Conservation (phyloP, 2,888 invertebrate genomes). For the Polyploca ridens region DNA sequence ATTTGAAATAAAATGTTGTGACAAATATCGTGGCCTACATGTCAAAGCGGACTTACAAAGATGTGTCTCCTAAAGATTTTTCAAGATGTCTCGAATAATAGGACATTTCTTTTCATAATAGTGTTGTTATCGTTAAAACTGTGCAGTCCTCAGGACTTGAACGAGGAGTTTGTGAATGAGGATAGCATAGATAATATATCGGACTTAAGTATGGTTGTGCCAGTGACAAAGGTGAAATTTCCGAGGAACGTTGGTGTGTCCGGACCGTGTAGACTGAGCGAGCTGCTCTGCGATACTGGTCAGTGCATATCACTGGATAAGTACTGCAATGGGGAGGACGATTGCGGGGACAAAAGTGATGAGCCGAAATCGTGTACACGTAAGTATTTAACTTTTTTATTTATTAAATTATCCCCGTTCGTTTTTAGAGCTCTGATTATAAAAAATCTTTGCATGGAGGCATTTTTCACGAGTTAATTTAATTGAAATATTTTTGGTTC, state of each 20-base stretch:
- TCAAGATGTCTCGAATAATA: slow-evolving; percentile 64
- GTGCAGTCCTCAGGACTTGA: slow-evolving; percentile 77
- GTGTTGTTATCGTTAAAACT: slow-evolving; percentile 73
- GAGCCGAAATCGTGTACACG: slow-evolving; percentile 90
- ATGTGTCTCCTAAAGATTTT: slow-evolving; percentile 71
- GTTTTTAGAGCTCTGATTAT: slow-evolving; percentile 7
- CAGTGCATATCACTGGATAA: slow-evolving; percentile 90
- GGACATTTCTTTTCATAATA: slow-evolving; percentile 75
- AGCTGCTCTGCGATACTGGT: slow-evolving; percentile 86
- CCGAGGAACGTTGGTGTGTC: slow-evolving; percentile 50
- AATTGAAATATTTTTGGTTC: too few species aligned
- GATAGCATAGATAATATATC: slow-evolving; percentile 61
- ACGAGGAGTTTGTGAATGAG: slow-evolving; percentile 73
- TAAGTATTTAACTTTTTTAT: slow-evolving; percentile 78
- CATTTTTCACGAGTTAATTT: too few species aligned
- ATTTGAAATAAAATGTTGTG: slow-evolving; percentile 59
- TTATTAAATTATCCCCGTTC: slow-evolving; percentile 8
- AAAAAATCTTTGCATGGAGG: too few species aligned
- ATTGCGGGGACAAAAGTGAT: slow-evolving; percentile 91
- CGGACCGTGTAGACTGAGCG: slow-evolving; percentile 83
- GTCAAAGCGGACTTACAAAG: slow-evolving; percentile 46
- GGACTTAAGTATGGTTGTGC: slow-evolving; percentile 57
- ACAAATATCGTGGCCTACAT: slow-evolving; percentile 45
- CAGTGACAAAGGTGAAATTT: slow-evolving; percentile 63
- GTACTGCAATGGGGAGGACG: slow-evolving; percentile 90